Evolutionary conservation across 2,888 invertebrate species (phyloP).

Genomic region (Erynnis tages): DNA sequence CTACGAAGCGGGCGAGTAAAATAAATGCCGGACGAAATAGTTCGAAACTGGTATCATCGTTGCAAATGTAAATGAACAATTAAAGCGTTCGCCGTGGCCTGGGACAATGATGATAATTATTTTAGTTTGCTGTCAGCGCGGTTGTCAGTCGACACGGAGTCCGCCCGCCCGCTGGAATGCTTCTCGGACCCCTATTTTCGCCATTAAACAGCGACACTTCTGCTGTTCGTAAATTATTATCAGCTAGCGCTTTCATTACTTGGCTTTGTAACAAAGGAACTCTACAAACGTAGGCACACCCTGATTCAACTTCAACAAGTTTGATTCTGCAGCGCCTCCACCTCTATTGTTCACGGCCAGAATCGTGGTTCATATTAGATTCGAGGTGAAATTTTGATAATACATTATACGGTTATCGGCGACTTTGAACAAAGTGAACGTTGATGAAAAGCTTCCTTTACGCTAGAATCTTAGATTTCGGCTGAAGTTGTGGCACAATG

Average conservation of each 20-base stretch:
- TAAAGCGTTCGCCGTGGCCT: slow-evolving; percentile 77
- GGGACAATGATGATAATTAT: slow-evolving; percentile 81
- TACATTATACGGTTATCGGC: slow-evolving; percentile 71
- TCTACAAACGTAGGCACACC: slow-evolving; percentile 66
- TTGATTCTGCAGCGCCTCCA: slow-evolving; percentile 65
- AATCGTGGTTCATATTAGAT: slow-evolving; percentile 75
- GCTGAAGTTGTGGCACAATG: neutral
- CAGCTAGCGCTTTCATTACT: slow-evolving; percentile 79
- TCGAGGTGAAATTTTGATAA: slow-evolving; percentile 79
- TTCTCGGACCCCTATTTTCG: slow-evolving; percentile 62
- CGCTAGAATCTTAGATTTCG: slow-evolving; percentile 41
- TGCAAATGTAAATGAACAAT: slow-evolving; percentile 82
- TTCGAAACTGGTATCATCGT: slow-evolving; percentile 79
- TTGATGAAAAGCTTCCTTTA: slow-evolving; percentile 54
- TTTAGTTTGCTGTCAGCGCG: slow-evolving; percentile 78
- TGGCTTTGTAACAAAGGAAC: slow-evolving; percentile 74
- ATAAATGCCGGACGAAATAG: slow-evolving; percentile 75
- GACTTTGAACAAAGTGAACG: slow-evolving; percentile 56
- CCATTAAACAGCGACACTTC: slow-evolving; percentile 80
- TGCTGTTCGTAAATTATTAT: slow-evolving; percentile 81
- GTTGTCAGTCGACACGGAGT: slow-evolving; percentile 62
- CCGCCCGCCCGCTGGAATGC: slow-evolving; percentile 68
- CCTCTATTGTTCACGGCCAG: slow-evolving; percentile 66
- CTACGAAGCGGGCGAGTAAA: slow-evolving; percentile 67
- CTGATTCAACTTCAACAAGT: slow-evolving; percentile 68